Evolutionary conservation across 2,888 invertebrate genomes (phyloP), one percentile per base, ranked within the genome.

Genomic region (Ectemnius cavifrons): DNA sequence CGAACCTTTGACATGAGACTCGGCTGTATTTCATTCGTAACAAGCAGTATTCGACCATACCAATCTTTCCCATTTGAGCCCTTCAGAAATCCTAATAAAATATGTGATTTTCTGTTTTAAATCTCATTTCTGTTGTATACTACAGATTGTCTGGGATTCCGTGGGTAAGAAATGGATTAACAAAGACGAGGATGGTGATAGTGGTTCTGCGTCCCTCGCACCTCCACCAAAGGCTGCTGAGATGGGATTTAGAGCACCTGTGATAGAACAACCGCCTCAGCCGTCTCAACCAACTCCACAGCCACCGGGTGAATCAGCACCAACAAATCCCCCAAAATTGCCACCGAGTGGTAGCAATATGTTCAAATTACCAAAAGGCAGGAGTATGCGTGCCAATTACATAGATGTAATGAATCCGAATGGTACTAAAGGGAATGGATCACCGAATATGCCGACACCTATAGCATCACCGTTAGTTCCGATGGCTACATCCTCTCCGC

Each of bases 61-160:
- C 27, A 64, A 14, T 52, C 2, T 52, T 16, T 14, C n/a, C 49
- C 61, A 49, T 58, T 59, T 14, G 67, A 71, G 78, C 77, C 71
- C 77, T 69, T 45, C 70, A 75, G 57, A 68, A 16, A 37, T 37
- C 46, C 6, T 11, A 11, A 18, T 46, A 20, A n/a, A 23, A 14
- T 13, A 23, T n/a, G 46, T 8, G 23, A 20, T 2, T 13, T 37
- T 46, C 23, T 27, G 18, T 27, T 60, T 56, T 20, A 18, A 23
- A 23, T 23, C 23, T n/a, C 20, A 23, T 5, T 58, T 20, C 14
- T 58, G 6, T 58, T 47, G 8, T 62, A 13, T 14, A 60, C 64
- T 83, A 56, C 90, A 97, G 97, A 98, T 98, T 92, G 96, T 98
- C 67, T 98, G 98, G 98, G 97, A 98, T 92, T 93, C 95, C 71